phyloP scores from a whole-genome alignment of 2,888 invertebrate genomes.

The Bellardia bayeri region DNA sequence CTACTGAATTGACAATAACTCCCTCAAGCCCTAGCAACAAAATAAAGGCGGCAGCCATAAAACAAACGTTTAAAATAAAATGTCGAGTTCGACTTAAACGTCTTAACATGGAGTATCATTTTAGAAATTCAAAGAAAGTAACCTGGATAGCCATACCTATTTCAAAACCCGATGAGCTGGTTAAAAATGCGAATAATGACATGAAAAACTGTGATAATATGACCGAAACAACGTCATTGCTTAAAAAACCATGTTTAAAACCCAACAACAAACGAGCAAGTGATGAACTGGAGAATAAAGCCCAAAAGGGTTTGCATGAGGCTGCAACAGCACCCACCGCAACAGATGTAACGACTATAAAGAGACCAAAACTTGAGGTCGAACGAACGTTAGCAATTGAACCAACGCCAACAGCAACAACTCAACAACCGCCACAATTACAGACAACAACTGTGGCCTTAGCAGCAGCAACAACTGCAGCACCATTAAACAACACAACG shows the following conservation, averaged over 20 bases:
- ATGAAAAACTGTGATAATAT: slow-evolving; percentile 55
- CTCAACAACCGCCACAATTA: not conserved
- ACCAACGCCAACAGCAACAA: not conserved
- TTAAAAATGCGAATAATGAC: slow-evolving; percentile 10
- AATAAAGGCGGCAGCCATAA: not conserved
- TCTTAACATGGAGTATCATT: slow-evolving; percentile 29
- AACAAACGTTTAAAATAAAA: slow-evolving; percentile 49
- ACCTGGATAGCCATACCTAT: slow-evolving; percentile 34
- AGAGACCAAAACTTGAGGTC: slow-evolving; percentile 18
- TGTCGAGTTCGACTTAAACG: slow-evolving; percentile 58
- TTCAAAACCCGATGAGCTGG: slow-evolving; percentile 13
- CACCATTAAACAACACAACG: not conserved
- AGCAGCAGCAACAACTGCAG: not conserved
- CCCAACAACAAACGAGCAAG: not conserved
- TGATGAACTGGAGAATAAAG: not conserved
- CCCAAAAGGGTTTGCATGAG: not conserved
- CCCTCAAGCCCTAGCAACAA: not conserved
- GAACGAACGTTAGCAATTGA: not conserved
- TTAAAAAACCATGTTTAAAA: slow-evolving; percentile 54
- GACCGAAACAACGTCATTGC: slow-evolving; percentile 7
- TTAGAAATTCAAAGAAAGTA: slow-evolving; percentile 33
- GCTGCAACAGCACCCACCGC: not conserved
- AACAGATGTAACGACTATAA: not conserved
- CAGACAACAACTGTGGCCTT: not conserved
- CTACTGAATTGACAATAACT: too few relatives aligned